Evolutionary conservation across 2,888 invertebrate species (phyloP), one percentile per base, ranked within the genome.

Genomic region (Lottia gigantea): DNA sequence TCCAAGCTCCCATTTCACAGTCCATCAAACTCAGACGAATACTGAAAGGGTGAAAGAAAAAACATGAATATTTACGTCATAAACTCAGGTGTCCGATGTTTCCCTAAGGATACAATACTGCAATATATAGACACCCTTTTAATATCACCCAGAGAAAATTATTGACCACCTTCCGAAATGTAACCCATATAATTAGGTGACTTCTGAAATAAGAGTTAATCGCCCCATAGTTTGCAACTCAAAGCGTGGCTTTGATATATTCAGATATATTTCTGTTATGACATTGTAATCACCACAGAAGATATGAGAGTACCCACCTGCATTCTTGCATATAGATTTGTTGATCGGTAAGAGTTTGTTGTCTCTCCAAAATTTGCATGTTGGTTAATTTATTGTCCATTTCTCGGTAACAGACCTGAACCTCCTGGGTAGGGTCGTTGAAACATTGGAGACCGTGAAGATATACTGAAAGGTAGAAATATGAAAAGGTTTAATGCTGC

Each of bases 1-100:
- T 70, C 72, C 72, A 75, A 4, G 77, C 77, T 2, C 73, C 63
- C 71, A 71, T 71, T 68, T 75, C 77, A 46, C 77, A 77, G 49
- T 77, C 74, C 19, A 74, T 68, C 8, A 72, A 72, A 62, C 74
- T 73, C 49, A 77, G 71, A 19, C 75, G 75, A 67, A 71, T 70
- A 71, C 77, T 77, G 70, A 16, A 31, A 31, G 31, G 3, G 6
- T 31, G 31, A 31, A 31, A 31, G n/a, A n/a, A n/a, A n/a, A n/a
- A n/a, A n/a, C n/a, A n/a, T n/a, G n/a, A n/a, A n/a, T n/a, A n/a
- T n/a, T n/a, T n/a, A n/a, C n/a, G n/a, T n/a, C n/a, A n/a, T n/a
- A n/a, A n/a, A n/a, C n/a, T n/a, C n/a, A n/a, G n/a, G n/a, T n/a
- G n/a, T n/a, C n/a, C n/a, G n/a, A n/a, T n/a, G n/a, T n/a, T n/a